Evolutionary conservation across 1,140 invertebrate genomes (phyloP), one percentile per base, ranked within the genome.

Genomic region (Camponotus pennsylvanicus): DNA sequence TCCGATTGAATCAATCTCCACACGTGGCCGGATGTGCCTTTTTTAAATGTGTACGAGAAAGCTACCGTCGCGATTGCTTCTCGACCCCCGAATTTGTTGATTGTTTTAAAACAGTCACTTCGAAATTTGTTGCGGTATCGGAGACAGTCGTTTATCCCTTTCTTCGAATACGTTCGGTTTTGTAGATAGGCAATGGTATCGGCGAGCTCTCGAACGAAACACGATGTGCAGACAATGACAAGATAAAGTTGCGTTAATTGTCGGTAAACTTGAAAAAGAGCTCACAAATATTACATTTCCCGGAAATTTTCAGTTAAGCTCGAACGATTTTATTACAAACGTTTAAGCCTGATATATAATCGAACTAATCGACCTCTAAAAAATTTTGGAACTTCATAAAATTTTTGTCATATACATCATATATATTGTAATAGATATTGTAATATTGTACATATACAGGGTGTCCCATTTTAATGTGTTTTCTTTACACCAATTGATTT

Each of bases 21-120:
- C 79, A 59, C 79, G 79, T 63, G 79, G 67, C 79, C 79, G 79
- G 79, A 83, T 83, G 79, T 55, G 18, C 55, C 69, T 83, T 75
- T 27, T 57, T 83, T 75, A 57, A 83, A 83, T 42, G 21, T 34
- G 15, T 57, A 27, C 34, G 79, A 75, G 69, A 83, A 75, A 83
- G 69, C 55, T 40, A 59, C 34, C 13, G 34, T 27, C 21, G 7
- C 13, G 49, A 15, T 15, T 18, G 27, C 49, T 75, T 57, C 57
- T 49, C 79, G 69, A 83, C 61, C n/a, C 27, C 45, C 55, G 13
- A 83, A 61, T 75, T 83, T 55, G 42, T 82, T 40, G 67, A 1
- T 2, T 34, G 55, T 71, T 40, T 79, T 57, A 57, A 49, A 52
- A 15, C 27, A 11, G 11, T 9, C 55, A 9, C 18, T 27, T 11